Percentiles rank a stretch among this genome's conserved stretches.
Conservation (phyloP, 2,113 vertebrate species). For the Larimichthys polyactis region DNA sequence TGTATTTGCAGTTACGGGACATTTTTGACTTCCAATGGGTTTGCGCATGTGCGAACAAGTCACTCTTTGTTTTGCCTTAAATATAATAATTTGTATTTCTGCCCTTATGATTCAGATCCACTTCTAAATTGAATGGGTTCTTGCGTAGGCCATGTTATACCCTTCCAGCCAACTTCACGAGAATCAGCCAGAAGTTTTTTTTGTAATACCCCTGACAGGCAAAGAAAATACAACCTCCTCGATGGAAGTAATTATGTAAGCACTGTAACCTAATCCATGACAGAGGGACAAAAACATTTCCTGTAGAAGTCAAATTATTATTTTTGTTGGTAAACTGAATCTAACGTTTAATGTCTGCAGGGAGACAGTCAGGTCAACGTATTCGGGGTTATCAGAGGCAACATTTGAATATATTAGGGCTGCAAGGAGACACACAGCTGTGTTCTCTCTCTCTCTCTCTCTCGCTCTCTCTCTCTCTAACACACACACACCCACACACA, state of each 20-base stretch:
- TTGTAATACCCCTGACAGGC: too few species aligned
- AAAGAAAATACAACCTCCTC: too few species aligned
- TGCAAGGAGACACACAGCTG: constrained; percentile 59
- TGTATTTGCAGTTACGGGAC: too few species aligned
- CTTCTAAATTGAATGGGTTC: too few species aligned
- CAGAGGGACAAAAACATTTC: constrained; percentile 14
- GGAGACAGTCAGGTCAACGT: constrained; percentile 18
- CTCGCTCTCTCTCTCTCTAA: not conserved
- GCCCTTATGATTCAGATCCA: not conserved
- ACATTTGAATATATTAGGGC: constrained; percentile 48
- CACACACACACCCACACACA: constrained; percentile 45
- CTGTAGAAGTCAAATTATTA: not conserved
- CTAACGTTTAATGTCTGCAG: not conserved
- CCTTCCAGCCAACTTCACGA: too few species aligned
- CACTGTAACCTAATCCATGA: constrained; percentile 4
- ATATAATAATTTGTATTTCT: too few species aligned
- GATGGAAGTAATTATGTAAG: not conserved
- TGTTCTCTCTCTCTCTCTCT: constrained; percentile 44
- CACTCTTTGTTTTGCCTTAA: too few species aligned
- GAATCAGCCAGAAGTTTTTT: too few species aligned
- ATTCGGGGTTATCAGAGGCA: constrained; percentile 26
- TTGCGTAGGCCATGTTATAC: too few species aligned
- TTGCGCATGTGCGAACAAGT: too few species aligned
- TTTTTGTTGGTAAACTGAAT: not conserved
- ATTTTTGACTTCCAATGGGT: too few species aligned